These are phyloP conservation scores for Lagopus muta DNA, from an alignment of 2,113 vertebrate species.

Conservation along the genomic window DNA sequence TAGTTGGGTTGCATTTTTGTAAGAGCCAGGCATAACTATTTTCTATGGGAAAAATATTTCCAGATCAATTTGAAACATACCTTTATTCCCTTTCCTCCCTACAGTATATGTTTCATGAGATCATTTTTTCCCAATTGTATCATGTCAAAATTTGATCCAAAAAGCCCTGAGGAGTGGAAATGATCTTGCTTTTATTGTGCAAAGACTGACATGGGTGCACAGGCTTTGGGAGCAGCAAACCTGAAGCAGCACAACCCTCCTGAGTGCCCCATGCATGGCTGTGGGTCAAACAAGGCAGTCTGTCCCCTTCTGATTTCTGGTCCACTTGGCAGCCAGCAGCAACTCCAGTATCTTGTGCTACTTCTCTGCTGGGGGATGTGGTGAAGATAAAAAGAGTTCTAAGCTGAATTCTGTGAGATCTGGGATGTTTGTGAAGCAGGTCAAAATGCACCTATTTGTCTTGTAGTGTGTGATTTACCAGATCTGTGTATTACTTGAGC, in stretches of 20 bases:
- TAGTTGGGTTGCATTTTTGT: background rate
- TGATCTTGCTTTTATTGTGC: background rate
- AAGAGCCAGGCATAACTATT: background rate
- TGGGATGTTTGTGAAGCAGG: background rate
- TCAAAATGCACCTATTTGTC: background rate
- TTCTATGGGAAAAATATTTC: conserved; percentile 49
- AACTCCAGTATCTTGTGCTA: rapidly evolving
- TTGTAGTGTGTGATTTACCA: background rate
- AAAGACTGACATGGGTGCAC: background rate
- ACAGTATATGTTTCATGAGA: conserved; percentile 47
- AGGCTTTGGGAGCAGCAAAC: background rate
- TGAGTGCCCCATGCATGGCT: background rate
- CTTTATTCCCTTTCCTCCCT: conserved; percentile 63
- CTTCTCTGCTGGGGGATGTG: rapidly evolving
- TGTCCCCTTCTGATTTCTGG: background rate
- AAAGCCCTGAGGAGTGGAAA: conserved; percentile 58
- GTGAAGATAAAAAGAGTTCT: background rate
- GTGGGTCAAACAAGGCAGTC: rapidly evolving
- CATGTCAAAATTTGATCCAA: conserved; percentile 52
- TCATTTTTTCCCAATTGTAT: conserved; percentile 32
- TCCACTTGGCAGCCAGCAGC: background rate
- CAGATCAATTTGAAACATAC: conserved; percentile 58
- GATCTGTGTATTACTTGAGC: background rate
- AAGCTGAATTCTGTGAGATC: background rate
- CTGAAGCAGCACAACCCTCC: background rate